A percentile compares a stretch with the other conserved stretches of the same genome.
Conservation (phyloP, 1,140 invertebrate species). For the Drosophila takahashii region DNA sequence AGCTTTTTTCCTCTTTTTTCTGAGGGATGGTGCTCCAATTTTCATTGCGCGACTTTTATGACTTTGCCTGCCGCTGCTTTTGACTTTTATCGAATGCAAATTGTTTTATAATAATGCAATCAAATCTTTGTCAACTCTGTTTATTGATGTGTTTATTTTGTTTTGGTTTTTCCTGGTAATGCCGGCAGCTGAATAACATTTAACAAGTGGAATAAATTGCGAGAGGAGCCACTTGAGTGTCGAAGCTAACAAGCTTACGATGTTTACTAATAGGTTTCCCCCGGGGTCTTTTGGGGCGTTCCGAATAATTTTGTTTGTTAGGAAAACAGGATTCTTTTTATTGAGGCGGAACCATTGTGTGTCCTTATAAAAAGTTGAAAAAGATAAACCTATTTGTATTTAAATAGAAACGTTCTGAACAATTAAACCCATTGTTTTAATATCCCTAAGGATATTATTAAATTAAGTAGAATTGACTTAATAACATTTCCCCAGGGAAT, state of each 20-base stretch:
- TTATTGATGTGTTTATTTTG: slow-evolving; percentile 78
- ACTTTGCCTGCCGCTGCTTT: slow-evolving; percentile 69
- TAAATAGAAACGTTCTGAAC: too few relatives aligned
- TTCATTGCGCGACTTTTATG: slow-evolving; percentile 81
- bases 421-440: background rate
- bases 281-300: background rate
- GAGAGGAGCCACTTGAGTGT: slow-evolving; percentile 9
- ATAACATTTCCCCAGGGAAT: background rate
- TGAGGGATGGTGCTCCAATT: slow-evolving; percentile 44
- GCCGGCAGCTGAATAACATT: slow-evolving; percentile 44
- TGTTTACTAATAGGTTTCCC: slow-evolving; percentile 34
- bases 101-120: slow-evolving; percentile 82
- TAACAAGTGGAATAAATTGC: slow-evolving; percentile 32
- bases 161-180: slow-evolving; percentile 56
- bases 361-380: background rate
- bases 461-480: background rate
- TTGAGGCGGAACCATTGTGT: background rate
- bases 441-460: background rate
- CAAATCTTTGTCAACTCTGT: slow-evolving; percentile 76
- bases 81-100: slow-evolving; percentile 81
- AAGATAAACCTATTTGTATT: too few relatives aligned
- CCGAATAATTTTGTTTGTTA: background rate
- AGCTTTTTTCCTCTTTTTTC: slow-evolving; percentile 19
- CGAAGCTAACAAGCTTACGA: slow-evolving; percentile 40
- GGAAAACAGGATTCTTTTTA: background rate